Evolutionary conservation across 2,113 vertebrate genomes (phyloP), one percentile per base, ranked within the genome.

Genomic region (Lonchura striata): DNA sequence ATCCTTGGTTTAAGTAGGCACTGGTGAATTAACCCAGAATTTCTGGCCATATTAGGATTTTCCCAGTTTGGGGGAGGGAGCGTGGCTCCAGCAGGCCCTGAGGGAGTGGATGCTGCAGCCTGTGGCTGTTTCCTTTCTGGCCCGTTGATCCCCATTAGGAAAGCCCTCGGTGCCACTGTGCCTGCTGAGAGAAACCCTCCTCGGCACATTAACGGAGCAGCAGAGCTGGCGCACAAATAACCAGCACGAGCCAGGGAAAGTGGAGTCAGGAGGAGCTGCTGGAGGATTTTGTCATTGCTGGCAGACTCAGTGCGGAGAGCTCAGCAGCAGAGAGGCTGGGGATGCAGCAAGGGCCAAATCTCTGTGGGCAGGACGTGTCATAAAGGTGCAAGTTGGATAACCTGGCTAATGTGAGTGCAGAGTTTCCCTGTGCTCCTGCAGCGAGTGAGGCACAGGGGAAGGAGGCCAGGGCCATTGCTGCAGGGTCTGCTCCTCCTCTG

Each of bases 181-280:
- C 92, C 86, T 33, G 90, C 80, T 5, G 84, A 44, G 90, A 81
- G 52, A 49, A 92, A 8, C 88, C 57, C 89, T 88, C 20, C 66
- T 19, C 33, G 3, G 81, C 64, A 30, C 94, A 57, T 57, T 44
- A 77, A 11, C 2, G 0, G 23, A 24, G 11, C 77, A 61, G 84
- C 84, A 65, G 35, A 77, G 81, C 90, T 93, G 95, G 94, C 92
- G 28, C 77, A 12, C 37, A 9, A 27, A 42, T 0, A 30, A 2
- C 27, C 2, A 0, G 6, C 37, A 1, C 13, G 1, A 39, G 92
- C 94, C 88, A 81, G 87, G 84, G 49, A 44, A 4, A 1, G 46
- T 3, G 0, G 63, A 56, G 37, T 15, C 81, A 10, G 69, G 86
- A 82, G 81, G 54, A 86, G 81, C 71, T 77, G 81, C 90, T 25